Evolutionary conservation across 53 echinoderm and acorn worm species (phyloP).

Genomic region (Echinarachnius parma): DNA sequence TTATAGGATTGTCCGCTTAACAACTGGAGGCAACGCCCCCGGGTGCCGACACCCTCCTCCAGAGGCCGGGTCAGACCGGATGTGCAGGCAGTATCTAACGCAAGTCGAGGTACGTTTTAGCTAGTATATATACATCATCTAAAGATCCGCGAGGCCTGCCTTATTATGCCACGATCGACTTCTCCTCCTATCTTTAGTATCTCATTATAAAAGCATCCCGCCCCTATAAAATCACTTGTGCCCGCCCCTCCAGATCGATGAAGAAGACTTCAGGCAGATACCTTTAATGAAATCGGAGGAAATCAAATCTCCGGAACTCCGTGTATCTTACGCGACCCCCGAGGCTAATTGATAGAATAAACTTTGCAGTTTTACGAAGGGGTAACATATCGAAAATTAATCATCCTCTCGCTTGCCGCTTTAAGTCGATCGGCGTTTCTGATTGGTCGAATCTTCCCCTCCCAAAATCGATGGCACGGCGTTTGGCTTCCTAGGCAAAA

Average conservation of each 20-base stretch:
- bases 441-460: slow-evolving; percentile 37
- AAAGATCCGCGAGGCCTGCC: no score
- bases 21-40: slow-evolving; percentile 21
- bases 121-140: no score
- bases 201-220: slow-evolving; percentile 38
- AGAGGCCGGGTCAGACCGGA: neutral
- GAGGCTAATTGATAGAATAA: slow-evolving; percentile 43
- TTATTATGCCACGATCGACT: slow-evolving; percentile 6
- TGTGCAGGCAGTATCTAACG: no score
- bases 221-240: slow-evolving; percentile 45
- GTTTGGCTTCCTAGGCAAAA: no score
- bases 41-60: slow-evolving; percentile 31
- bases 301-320: slow-evolving; percentile 21
- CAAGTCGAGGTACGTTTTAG: no score
- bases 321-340: slow-evolving; percentile 36
- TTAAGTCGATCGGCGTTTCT: neutral
- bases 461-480: slow-evolving; percentile 1
- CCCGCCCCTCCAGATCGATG: slow-evolving; percentile 47
- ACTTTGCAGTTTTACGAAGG: no score
- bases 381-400: no score
- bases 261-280: slow-evolving; percentile 27
- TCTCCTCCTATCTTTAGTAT: no score
- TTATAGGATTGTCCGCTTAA: no score
- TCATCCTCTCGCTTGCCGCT: no score
- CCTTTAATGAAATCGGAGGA: slow-evolving; percentile 23